Conservation (phyloP, 2,797 vertebrate species). For the Gallinago solitaria region DNA sequence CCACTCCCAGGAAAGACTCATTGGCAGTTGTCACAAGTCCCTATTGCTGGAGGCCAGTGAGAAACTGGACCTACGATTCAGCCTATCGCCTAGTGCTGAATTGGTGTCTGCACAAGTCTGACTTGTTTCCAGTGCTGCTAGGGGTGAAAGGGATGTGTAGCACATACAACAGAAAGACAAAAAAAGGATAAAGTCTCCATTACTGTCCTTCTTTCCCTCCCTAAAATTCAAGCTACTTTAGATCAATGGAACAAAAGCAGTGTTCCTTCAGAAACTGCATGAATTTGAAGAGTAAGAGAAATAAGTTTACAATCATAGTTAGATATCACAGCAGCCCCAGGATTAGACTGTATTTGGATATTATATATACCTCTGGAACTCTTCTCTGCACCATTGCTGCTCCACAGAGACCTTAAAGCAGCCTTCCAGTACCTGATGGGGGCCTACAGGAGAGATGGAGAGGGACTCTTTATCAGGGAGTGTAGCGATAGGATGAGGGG, state of each 20-base stretch:
- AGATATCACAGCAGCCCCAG: background rate
- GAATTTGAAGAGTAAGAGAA: background rate
- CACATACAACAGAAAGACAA: background rate
- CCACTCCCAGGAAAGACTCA: background rate
- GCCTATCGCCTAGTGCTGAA: background rate
- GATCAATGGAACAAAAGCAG: background rate
- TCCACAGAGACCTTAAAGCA: too few species aligned
- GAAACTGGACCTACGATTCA: background rate
- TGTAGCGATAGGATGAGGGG: too few species aligned
- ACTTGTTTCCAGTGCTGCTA: background rate
- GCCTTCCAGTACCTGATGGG: too few species aligned
- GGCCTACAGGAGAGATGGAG: too few species aligned
- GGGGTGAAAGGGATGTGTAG: background rate
- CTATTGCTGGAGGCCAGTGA: background rate
- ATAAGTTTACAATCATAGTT: background rate
- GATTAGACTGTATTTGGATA: background rate
- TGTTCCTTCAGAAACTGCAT: background rate
- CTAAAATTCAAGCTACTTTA: background rate
- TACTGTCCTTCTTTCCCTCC: background rate
- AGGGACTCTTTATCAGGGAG: too few species aligned
- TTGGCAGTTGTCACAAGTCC: background rate
- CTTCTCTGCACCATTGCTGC: background rate
- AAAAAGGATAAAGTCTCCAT: background rate
- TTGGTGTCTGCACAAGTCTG: background rate
- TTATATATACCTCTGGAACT: background rate